Base-by-base conservation (phyloP, 2,888 invertebrate species). In the Aporophyla lueneburgensis region DNA sequence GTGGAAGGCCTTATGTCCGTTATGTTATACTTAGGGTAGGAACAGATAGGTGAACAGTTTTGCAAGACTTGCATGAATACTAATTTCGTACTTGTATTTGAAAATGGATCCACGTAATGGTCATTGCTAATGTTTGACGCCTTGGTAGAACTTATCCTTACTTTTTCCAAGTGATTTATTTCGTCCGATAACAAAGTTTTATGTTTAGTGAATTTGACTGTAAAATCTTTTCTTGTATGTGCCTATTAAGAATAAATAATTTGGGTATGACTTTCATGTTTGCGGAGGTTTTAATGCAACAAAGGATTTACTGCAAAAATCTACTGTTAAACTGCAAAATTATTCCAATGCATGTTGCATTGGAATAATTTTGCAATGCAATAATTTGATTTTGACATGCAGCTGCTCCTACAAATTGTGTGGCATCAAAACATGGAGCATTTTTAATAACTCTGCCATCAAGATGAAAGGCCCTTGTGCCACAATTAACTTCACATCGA, bases 391-490 rank as follows among this genome's bases (percentile, higher is more conserved):
- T 74, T 65, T 67, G 51, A 58, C 33, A 71, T 63, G 79, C 81
- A 84, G 84, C 84, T 78, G 88, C 59, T 78, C 61, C 67, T 72
- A 72, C 59, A 61, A 74, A 74, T 76, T 71, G 72, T 65, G 76
- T 76, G 53, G 72, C 80, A 80, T 78, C 58, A 84, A 70, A 76
- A 70, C 68, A 69, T 73, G 63, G 27, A 78, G 59, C 65, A 79
- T 77, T 84, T 86, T 82, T 86, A 86, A 88, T 86, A 77, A 81
- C 79, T 62, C 65, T 54, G 58, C 66, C 61, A 74, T 80, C 63
- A 76, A 74, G 77, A 77, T 62, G 62, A 84, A 76, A 88, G 82
- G 59, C 73, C 54, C 86, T 86, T 76, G 69, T 74, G 65, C 71
- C 86, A 76, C 84, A 80, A 83, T 86, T 83, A 81, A 81, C 78